A percentile compares a stretch with the other conserved stretches of the same genome.
Evolutionary conservation across 2,797 vertebrate species (phyloP).

Genomic region (Crotalus adamanteus): DNA sequence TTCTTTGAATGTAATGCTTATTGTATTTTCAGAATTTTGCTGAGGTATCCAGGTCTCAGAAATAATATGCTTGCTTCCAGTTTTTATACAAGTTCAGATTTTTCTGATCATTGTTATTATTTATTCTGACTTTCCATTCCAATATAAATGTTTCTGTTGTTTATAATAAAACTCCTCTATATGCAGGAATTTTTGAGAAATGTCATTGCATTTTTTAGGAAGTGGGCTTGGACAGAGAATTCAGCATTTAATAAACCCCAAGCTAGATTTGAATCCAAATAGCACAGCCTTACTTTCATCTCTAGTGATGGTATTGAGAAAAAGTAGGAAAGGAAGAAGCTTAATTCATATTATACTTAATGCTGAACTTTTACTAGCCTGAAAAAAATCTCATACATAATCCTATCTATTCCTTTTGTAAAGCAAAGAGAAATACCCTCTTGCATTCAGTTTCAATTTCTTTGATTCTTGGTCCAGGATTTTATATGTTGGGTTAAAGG

Average conservation of each 20-base stretch:
- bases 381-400: background rate
- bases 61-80: background rate
- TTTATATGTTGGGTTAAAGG: background rate
- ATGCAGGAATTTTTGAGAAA: background rate
- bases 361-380: background rate
- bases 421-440: background rate
- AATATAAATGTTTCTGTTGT: background rate
- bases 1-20: background rate
- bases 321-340: background rate
- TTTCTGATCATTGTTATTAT: background rate
- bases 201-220: background rate
- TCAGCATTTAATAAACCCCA: background rate
- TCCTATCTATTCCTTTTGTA: background rate
- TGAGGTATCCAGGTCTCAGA: background rate
- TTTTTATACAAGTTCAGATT: background rate
- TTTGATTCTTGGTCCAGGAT: background rate
- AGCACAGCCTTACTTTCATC: background rate
- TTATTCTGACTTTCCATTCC: background rate
- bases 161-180: background rate
- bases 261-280: background rate
- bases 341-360: background rate
- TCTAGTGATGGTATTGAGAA: background rate
- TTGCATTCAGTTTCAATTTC: background rate
- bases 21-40: background rate
- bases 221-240: background rate